These are phyloP conservation scores for Actias luna DNA, from an alignment of 2,888 invertebrate genomes.

Conservation along the genomic window DNA sequence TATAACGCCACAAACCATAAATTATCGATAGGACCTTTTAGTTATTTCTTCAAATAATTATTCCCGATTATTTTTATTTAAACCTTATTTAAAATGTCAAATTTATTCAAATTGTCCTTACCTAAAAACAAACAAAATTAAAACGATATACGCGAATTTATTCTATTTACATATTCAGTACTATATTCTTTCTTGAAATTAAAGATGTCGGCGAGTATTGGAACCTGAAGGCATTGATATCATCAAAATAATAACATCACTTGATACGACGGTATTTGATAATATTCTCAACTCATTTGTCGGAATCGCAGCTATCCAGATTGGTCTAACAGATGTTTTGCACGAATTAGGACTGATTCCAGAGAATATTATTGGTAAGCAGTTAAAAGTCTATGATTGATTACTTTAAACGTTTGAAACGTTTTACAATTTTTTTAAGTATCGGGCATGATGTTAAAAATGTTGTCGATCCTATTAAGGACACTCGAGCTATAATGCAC, in stretches of 20 bases:
- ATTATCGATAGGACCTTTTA: too few relatives aligned
- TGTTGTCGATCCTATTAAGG: too few relatives aligned
- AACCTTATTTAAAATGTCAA: too few relatives aligned
- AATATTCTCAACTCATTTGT: conserved; percentile 87
- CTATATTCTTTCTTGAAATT: conserved; percentile 21
- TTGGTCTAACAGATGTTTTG: conserved; percentile 76
- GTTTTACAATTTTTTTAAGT: too few relatives aligned
- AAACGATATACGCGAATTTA: neutral
- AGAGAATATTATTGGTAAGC: conserved; percentile 88
- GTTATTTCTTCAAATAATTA: too few relatives aligned
- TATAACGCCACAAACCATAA: too few relatives aligned
- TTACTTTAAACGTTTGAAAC: too few relatives aligned
- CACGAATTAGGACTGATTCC: conserved; percentile 83
- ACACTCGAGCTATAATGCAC: too few relatives aligned
- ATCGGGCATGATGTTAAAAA: too few relatives aligned
- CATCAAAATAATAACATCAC: conserved; percentile 82
- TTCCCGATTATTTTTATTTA: too few relatives aligned
- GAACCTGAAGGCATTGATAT: conserved; percentile 84
- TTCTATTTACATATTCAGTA: neutral
- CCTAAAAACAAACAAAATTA: neutral
- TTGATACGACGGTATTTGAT: conserved; percentile 73
- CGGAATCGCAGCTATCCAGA: conserved; percentile 87
- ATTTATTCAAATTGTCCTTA: too few relatives aligned
- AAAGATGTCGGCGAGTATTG: conserved; percentile 78
- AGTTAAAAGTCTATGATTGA: neutral